Conservation (phyloP, 2,888 invertebrate genomes). For the Lomographa bimaculata region DNA sequence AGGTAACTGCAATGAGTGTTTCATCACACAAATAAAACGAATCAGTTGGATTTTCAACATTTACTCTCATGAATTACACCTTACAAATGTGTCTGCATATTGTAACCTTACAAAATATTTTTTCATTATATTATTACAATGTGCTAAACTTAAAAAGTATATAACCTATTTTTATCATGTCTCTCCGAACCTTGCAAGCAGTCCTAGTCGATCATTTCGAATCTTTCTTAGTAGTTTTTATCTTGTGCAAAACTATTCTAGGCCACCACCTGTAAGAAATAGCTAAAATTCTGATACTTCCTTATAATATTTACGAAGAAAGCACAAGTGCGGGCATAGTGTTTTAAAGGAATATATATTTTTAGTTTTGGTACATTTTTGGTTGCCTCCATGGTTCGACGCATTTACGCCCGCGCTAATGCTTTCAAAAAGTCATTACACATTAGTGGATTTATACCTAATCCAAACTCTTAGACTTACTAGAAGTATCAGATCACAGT, state of each 20-base stretch:
- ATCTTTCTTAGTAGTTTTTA: slow-evolving; percentile 13
- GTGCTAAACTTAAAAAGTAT: slow-evolving; percentile 78
- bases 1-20: too few species aligned
- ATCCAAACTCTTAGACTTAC: too few species aligned
- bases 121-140: slow-evolving; percentile 77
- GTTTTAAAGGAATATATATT: too few species aligned
- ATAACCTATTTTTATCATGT: slow-evolving; percentile 73
- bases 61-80: slow-evolving; percentile 81
- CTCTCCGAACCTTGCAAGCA: slow-evolving; percentile 76
- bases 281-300: slow-evolving; percentile 34
- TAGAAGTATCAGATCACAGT: slow-evolving; percentile 1
- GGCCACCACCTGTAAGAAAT: slow-evolving; percentile 57
- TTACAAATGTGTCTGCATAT: slow-evolving; percentile 81
- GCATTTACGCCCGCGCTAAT: too few species aligned
- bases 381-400: too few species aligned
- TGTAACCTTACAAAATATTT: slow-evolving; percentile 78
- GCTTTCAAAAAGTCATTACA: not conserved
- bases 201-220: slow-evolving; percentile 43
- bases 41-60: slow-evolving; percentile 65
- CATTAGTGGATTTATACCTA: too few species aligned
- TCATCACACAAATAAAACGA: slow-evolving; percentile 11
- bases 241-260: slow-evolving; percentile 58
- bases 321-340: too few species aligned
- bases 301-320: slow-evolving; percentile 2
- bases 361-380: too few species aligned